Conservation (phyloP, 2,797 vertebrate species). For the Antrozous pallidus region DNA sequence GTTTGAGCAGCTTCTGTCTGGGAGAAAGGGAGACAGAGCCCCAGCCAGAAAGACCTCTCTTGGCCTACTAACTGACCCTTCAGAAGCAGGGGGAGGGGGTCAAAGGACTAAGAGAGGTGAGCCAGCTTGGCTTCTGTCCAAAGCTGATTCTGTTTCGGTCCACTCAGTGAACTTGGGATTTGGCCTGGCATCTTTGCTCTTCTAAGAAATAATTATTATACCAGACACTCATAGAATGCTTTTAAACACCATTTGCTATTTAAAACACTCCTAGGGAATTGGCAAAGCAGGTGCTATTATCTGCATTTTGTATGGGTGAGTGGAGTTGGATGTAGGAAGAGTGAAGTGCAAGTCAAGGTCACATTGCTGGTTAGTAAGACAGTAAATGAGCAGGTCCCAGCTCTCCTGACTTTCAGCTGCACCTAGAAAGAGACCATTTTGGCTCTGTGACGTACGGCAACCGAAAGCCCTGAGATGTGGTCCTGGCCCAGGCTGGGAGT, state of each 20-base stretch:
- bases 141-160: slow-evolving; percentile 4
- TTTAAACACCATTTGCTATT: neutral
- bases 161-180: neutral
- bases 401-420: neutral
- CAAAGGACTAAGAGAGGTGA: neutral
- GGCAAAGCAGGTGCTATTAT: neutral
- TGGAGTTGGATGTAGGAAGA: neutral
- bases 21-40: neutral
- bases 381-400: neutral
- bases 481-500: neutral
- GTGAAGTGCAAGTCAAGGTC: neutral
- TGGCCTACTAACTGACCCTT: neutral
- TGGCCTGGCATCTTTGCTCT: neutral
- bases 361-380: neutral
- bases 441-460: neutral
- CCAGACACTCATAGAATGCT: neutral
- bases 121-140: neutral
- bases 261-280: neutral
- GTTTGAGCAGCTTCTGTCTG: neutral
- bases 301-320: neutral
- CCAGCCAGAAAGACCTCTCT: neutral
- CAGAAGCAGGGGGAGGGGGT: neutral
- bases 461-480: neutral
- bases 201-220: slow-evolving; percentile 49
- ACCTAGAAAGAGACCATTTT: neutral